These are phyloP conservation scores for Perca flavescens DNA, from an alignment of 2,113 vertebrate species.

Conservation along the genomic window DNA sequence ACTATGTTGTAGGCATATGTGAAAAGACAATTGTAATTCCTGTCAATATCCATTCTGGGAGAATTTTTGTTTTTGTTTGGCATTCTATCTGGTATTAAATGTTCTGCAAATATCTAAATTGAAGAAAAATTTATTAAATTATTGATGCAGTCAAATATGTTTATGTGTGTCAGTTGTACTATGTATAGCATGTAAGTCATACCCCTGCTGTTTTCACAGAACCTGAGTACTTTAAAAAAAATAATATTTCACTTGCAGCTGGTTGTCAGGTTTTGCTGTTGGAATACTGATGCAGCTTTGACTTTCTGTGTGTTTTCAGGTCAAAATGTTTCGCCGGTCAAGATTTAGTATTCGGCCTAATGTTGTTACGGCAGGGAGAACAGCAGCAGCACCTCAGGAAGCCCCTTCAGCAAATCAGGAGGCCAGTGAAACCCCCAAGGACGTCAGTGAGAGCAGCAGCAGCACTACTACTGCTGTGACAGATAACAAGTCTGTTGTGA, in stretches of 20 bases:
- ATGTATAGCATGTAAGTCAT: background rate
- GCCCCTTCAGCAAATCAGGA: slow-evolving; percentile 48
- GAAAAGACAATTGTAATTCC: background rate
- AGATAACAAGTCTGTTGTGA: slow-evolving; percentile 16
- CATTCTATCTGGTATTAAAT: too few species aligned
- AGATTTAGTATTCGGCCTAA: slow-evolving; percentile 92
- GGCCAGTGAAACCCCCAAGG: slow-evolving; percentile 23
- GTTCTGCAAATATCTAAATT: background rate
- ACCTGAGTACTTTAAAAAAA: background rate
- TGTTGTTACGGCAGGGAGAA: slow-evolving; percentile 77
- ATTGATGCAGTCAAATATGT: background rate
- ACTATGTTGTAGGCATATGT: background rate
- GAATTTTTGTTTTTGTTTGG: background rate
- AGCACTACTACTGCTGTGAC: slow-evolving; percentile 11
- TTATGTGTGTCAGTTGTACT: background rate
- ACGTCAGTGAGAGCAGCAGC: background rate
- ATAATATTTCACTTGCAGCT: background rate
- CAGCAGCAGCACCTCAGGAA: slow-evolving; percentile 62
- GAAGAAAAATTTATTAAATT: background rate
- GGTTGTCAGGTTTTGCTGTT: background rate
- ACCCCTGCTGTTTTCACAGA: background rate
- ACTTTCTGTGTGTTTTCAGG: slow-evolving; percentile 44
- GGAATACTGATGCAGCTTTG: background rate
- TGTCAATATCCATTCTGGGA: background rate
- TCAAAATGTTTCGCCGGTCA: slow-evolving; percentile 91